Percentiles rank a stretch among this genome's conserved stretches.
These are phyloP conservation scores for Mastomys natalensis DNA, from an alignment of 2,113 vertebrate species.

Conservation along the genomic window DNA sequence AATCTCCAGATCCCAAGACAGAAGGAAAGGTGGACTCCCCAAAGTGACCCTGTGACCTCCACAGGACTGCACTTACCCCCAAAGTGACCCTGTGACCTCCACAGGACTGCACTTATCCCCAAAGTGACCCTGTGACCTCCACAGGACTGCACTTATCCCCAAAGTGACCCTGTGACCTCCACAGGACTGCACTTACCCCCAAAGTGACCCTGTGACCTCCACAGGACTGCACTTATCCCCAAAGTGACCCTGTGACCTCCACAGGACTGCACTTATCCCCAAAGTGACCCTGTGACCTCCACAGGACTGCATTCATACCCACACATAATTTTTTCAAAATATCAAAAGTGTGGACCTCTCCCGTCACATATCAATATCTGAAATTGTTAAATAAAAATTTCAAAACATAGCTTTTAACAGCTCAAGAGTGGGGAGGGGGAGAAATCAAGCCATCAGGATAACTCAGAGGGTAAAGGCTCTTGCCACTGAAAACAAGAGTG, in stretches of 20 bases:
- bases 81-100: neutral
- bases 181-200: neutral
- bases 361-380: neutral
- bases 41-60: neutral
- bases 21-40: neutral
- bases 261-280: neutral
- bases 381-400: neutral
- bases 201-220: neutral
- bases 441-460: neutral
- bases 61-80: neutral
- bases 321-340: neutral
- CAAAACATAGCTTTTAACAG: neutral
- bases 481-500: neutral
- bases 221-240: no score
- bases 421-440: neutral
- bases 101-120: neutral
- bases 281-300: neutral
- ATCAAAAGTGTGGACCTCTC: neutral
- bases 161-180: neutral
- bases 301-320: neutral
- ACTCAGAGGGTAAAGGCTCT: neutral
- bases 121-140: no score
- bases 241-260: neutral
- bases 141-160: neutral
- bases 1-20: neutral